Evolutionary conservation across 2,888 invertebrate genomes (phyloP).

Genomic region (Schrankia costaestrigalis): DNA sequence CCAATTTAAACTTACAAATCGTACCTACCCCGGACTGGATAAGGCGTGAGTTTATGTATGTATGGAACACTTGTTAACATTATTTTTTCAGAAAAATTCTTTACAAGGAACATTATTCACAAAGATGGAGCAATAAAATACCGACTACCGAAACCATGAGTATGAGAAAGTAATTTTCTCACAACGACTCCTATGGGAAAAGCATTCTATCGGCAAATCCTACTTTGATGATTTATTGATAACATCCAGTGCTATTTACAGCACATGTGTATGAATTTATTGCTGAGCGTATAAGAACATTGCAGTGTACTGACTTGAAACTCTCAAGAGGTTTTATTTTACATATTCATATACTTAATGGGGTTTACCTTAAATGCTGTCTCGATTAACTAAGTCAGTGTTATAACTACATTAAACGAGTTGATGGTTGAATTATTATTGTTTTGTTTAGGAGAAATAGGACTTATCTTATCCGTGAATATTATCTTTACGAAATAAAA

Average conservation of each 20-base stretch:
- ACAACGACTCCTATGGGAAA: constrained; percentile 32
- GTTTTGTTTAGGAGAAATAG: too few species aligned
- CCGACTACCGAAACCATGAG: constrained; percentile 29
- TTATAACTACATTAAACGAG: too few species aligned
- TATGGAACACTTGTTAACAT: constrained; percentile 35
- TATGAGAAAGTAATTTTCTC: constrained; percentile 35
- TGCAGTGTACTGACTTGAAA: background rate
- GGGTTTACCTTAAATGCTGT: too few species aligned
- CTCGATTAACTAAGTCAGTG: too few species aligned
- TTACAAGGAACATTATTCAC: constrained; percentile 38
- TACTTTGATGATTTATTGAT: constrained; percentile 19
- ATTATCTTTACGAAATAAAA: too few species aligned
- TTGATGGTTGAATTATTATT: too few species aligned
- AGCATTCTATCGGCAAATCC: constrained; percentile 19
- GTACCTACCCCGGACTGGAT: too few species aligned
- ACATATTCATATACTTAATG: too few species aligned
- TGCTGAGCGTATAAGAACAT: background rate
- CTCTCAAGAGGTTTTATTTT: too few species aligned
- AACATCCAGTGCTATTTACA: constrained; percentile 15
- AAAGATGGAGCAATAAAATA: constrained; percentile 43
- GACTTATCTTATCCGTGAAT: too few species aligned
- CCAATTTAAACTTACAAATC: constrained; percentile 56
- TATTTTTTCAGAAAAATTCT: constrained; percentile 29
- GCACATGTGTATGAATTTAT: constrained; percentile 4
- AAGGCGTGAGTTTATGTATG: too few species aligned